phyloP scores from a whole-genome alignment of 2,113 vertebrate genomes.

The Petrocephalus microphthalmus region DNA sequence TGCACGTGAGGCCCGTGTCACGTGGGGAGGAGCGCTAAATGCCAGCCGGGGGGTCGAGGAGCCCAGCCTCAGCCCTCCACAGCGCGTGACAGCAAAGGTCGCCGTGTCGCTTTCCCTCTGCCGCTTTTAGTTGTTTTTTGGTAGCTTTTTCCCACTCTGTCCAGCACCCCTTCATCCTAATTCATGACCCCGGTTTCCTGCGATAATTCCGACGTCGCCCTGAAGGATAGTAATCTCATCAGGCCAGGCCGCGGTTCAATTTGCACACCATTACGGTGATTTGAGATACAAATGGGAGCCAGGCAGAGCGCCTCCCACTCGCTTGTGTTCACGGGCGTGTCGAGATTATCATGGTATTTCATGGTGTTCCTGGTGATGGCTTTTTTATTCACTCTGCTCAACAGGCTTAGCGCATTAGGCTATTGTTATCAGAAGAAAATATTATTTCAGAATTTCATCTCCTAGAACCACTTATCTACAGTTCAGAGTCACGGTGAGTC shows the following conservation, averaged over 20 bases:
- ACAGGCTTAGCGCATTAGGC: background rate
- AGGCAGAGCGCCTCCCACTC: background rate
- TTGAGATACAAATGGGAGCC: constrained; percentile 3
- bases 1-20: background rate
- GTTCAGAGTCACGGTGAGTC: background rate
- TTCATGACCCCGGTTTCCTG: background rate
- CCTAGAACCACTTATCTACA: background rate
- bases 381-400: background rate
- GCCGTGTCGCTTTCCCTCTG: background rate
- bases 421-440: constrained; percentile 6
- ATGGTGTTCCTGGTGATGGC: background rate
- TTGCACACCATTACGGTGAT: constrained; percentile 12
- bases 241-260: constrained; percentile 5
- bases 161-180: background rate
- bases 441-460: background rate
- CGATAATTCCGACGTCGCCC: background rate
- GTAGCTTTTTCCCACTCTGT: background rate
- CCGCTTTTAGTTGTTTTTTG: background rate
- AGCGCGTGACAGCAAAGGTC: background rate
- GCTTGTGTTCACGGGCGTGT: background rate
- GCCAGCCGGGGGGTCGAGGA: background rate
- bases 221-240: constrained; percentile 14
- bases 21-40: background rate
- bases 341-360: background rate
- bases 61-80: background rate